These are phyloP conservation scores for Scatophagus argus DNA, from an alignment of 2,113 vertebrate species.

Conservation along the genomic window DNA sequence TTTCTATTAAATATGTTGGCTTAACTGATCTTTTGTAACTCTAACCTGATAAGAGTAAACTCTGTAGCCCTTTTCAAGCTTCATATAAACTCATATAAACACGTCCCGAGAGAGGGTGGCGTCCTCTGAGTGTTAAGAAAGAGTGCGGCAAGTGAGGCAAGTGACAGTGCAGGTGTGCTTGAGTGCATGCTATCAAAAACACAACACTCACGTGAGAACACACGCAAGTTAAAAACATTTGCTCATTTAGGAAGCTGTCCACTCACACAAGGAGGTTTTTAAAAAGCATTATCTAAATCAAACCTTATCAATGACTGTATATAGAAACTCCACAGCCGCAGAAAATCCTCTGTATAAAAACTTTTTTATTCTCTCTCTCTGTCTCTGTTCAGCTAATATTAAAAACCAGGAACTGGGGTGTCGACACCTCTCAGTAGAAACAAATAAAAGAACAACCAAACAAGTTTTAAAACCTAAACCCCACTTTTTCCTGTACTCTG, in stretches of 20 bases:
- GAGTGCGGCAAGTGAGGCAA: constrained; percentile 57
- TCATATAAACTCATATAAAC: constrained; percentile 42
- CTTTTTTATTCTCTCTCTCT: constrained; percentile 54
- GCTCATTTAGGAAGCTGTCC: constrained; percentile 56
- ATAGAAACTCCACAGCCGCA: constrained; percentile 68
- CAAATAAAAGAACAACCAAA: constrained; percentile 77
- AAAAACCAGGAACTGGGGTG: constrained; percentile 77
- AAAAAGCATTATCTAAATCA: constrained; percentile 71
- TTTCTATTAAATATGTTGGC: constrained; percentile 14
- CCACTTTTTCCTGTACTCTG: constrained; percentile 50
- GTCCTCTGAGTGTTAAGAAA: constrained; percentile 33
- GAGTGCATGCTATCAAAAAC: constrained; percentile 56
- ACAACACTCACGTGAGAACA: constrained; percentile 60
- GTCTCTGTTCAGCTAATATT: constrained; percentile 69
- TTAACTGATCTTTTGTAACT: constrained; percentile 28
- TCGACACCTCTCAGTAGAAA: constrained; percentile 80
- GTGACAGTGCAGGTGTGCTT: constrained; percentile 71
- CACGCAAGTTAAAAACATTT: constrained; percentile 66
- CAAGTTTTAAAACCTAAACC: constrained; percentile 73
- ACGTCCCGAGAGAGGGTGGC: constrained; percentile 2
- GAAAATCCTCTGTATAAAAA: constrained; percentile 77
- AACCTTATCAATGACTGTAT: constrained; percentile 59
- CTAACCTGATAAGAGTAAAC: constrained; percentile 56
- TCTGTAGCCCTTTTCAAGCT: constrained; percentile 79
- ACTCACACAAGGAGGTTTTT: constrained; percentile 61